These are phyloP conservation scores for Apeira syringaria DNA, from an alignment of 2,888 invertebrate species.

Conservation along the genomic window DNA sequence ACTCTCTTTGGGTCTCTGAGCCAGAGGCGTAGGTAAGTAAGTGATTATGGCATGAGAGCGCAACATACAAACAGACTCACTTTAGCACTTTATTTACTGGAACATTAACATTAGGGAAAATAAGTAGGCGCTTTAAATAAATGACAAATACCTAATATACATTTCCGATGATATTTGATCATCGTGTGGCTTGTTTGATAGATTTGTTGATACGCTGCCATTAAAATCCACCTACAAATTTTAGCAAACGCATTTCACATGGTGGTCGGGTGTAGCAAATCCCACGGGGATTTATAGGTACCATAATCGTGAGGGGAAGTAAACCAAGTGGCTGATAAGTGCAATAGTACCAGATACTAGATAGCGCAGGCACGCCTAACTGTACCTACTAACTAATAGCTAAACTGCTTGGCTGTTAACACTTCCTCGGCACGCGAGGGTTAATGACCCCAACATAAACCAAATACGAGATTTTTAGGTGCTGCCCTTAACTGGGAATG, in stretches of 20 bases:
- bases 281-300: slow-evolving; percentile 15
- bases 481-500: slow-evolving; percentile 9
- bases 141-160: no score
- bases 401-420: slow-evolving; percentile 51
- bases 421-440: slow-evolving; percentile 37
- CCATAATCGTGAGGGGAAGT: slow-evolving; percentile 16
- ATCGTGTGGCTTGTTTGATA: no score
- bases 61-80: no score
- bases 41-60: no score
- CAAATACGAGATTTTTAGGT: slow-evolving; percentile 26
- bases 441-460: slow-evolving; percentile 36
- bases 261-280: slow-evolving; percentile 11
- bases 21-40: no score
- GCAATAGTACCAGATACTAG: slow-evolving; percentile 69
- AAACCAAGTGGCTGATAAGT: slow-evolving; percentile 62
- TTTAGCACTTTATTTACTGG: no score
- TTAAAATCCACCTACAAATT: slow-evolving; percentile 4
- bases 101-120: no score
- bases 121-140: no score
- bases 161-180: no score
- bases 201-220: background rate
- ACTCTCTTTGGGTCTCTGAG: no score
- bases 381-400: slow-evolving; percentile 36
- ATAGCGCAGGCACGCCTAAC: slow-evolving; percentile 68
- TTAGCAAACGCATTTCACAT: slow-evolving; percentile 7